These are phyloP conservation scores for Aphodius granarius DNA, from an alignment of 2,888 invertebrate species.

Conservation along the genomic window DNA sequence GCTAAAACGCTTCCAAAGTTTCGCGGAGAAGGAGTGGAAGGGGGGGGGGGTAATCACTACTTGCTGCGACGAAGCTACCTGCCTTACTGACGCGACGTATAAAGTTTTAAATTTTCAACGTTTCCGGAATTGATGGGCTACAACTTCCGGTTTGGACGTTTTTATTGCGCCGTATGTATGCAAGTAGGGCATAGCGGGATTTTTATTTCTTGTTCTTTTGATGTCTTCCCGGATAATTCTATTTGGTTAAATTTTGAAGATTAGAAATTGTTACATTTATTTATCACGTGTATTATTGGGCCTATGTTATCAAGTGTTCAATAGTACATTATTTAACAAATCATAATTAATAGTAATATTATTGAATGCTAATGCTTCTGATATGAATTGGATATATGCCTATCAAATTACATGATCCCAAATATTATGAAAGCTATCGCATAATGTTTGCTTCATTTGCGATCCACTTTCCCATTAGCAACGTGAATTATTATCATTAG, in stretches of 20 bases:
- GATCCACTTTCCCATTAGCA: not conserved
- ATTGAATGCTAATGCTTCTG: not conserved
- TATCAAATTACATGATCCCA: not conserved
- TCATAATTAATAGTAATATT: no score
- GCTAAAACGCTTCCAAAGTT: not conserved
- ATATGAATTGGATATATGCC: not conserved
- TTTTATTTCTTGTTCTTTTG: not conserved
- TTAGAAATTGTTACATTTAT: no score
- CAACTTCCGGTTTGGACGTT: not conserved
- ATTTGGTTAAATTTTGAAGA: not conserved
- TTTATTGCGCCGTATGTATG: not conserved
- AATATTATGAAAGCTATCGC: not conserved
- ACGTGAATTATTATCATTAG: not conserved
- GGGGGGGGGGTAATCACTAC: not conserved
- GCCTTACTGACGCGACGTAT: not conserved
- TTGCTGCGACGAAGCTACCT: not conserved
- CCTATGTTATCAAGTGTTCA: no score
- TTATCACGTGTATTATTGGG: no score
- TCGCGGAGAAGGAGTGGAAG: not conserved
- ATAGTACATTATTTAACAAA: no score
- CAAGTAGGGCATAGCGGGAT: not conserved
- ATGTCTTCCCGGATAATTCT: not conserved
- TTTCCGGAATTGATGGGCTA: not conserved
- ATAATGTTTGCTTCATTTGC: not conserved
- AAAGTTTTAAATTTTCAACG: not conserved